These are phyloP conservation scores for Archilochus colubris DNA, from an alignment of 2,113 vertebrate species.

Conservation along the genomic window DNA sequence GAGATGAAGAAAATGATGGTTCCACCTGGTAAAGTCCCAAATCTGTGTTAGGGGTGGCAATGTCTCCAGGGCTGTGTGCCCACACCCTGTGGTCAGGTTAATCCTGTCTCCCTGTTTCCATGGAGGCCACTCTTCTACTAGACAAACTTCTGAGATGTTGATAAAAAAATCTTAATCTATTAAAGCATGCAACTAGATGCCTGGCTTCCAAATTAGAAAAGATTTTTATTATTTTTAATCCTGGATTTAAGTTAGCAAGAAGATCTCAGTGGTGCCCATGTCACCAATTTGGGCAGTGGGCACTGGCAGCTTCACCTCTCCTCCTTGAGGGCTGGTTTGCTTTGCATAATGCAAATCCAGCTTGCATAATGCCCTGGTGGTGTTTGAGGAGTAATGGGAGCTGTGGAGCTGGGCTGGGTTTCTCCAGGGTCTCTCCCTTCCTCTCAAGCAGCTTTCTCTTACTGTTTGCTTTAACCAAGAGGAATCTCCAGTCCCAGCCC, in stretches of 20 bases:
- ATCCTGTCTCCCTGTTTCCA: background rate
- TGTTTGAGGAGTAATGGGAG: background rate
- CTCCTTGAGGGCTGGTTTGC: background rate
- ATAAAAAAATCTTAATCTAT: background rate
- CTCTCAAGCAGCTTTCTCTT: background rate
- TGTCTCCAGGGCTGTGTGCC: background rate
- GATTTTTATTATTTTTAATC: background rate
- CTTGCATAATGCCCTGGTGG: background rate
- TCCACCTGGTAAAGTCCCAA: background rate
- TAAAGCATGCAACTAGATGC: background rate
- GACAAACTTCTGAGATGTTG: background rate
- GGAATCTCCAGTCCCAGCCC: background rate
- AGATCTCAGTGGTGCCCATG: background rate
- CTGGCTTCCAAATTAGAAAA: background rate
- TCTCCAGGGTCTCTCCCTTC: background rate
- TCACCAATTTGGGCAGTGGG: background rate
- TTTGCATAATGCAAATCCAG: background rate
- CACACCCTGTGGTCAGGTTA: background rate
- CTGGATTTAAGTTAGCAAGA: background rate
- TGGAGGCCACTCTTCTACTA: background rate
- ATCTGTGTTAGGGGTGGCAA: background rate
- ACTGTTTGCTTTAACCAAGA: background rate
- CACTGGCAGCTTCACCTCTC: background rate
- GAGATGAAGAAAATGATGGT: background rate
- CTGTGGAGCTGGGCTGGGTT: accelerated